Evolutionary conservation across 2,888 invertebrate genomes (phyloP), one percentile per base, ranked within the genome.

Genomic region (Byasa hedistus): DNA sequence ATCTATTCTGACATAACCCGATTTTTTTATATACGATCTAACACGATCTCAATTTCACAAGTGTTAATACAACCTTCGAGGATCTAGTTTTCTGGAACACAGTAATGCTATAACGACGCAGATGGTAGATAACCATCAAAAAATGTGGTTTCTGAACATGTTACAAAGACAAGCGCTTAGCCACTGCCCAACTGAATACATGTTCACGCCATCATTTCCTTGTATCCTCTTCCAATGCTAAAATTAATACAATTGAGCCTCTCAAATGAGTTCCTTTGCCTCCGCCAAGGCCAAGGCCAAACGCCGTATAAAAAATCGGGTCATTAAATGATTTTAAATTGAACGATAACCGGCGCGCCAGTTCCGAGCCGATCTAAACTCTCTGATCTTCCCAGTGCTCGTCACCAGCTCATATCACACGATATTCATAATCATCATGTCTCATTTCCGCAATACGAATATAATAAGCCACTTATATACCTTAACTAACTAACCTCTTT

Each of bases 391-490:
- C 39, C 79, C 75, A 73, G 76, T 77, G 74, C 77, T 71, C 69
- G 70, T 73, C 75, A 76, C 76, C 79, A 73, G 68, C 63, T 66
- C 70, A 73, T 78, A 80, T 80, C 78, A 81, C 81, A 82, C 76
- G 60, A 81, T 76, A 55, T 60, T 57, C 66, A 55, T 54, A 39
- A 79, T 77, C 73, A 79, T 75, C 72, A 66, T 70, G 84, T 85
- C 81, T 80, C 79, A 63, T 74, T 77, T 78, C 77, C 72, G 78
- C 80, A 75, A 85, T 83, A 83, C 75, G 73, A 79, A 82, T 87
- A 48, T 48, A 39, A 39, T 39, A 87, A 87, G 87, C 87, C 87
- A 87, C 87, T 81, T 81, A 77, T n/a, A 76, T 81, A n/a, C n/a
- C 57, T 55, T 82, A 81, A 76, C 74, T 76, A 77, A 72, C 78